Percentiles rank a stretch among this genome's conserved stretches.
These are phyloP conservation scores for Dissostichus mawsoni DNA, from an alignment of 2,113 vertebrate species.

Conservation along the genomic window DNA sequence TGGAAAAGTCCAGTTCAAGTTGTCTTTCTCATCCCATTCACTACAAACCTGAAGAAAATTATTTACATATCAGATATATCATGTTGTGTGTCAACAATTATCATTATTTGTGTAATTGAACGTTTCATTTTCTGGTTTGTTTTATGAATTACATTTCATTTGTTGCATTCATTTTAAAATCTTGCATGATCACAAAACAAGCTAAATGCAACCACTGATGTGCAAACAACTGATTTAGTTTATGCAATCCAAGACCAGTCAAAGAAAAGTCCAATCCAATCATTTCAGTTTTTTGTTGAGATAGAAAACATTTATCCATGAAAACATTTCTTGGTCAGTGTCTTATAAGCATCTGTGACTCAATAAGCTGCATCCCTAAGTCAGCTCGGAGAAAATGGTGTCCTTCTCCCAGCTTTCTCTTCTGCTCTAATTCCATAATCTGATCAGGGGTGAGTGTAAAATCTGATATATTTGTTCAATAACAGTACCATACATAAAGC, in stretches of 20 bases:
- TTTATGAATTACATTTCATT: neutral
- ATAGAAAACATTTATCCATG: slow-evolving; percentile 2
- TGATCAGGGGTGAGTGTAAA: neutral
- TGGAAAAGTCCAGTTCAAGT: neutral
- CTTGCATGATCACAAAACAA: neutral
- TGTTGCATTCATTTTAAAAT: neutral
- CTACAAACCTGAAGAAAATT: neutral
- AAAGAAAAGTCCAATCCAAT: too few species aligned
- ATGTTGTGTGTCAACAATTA: neutral
- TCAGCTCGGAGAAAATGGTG: neutral
- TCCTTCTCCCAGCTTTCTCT: too few species aligned
- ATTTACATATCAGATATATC: neutral
- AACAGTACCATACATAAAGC: neutral
- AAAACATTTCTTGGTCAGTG: neutral
- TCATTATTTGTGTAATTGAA: neutral
- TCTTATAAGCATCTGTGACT: neutral
- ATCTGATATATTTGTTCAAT: neutral
- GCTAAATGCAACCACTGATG: neutral
- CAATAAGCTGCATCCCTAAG: neutral
- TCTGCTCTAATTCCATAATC: neutral
- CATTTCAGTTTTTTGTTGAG: neutral
- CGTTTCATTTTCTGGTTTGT: neutral
- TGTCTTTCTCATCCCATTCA: too few species aligned
- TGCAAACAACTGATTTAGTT: neutral
- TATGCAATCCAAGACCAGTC: neutral